Base-by-base conservation (phyloP, 2,113 vertebrate species). In the Brachypodius melanocephalos region DNA sequence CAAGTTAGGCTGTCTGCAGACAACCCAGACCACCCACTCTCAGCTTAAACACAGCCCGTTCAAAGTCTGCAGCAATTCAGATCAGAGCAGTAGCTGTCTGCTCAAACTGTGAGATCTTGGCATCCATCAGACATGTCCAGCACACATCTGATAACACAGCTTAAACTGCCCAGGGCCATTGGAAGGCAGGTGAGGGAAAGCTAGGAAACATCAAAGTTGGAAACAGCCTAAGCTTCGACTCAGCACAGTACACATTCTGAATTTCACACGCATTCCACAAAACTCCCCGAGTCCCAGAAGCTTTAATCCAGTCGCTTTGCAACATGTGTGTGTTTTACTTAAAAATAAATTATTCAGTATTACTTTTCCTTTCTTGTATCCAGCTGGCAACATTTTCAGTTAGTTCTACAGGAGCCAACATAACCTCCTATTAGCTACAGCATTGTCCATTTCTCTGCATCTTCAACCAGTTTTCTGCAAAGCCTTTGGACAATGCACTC, bases 11-110 rank as follows among this genome's bases (percentile, higher is more conserved):
- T 93, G 96, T 96, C 96, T 96, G 96, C 92, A 94, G 92, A 91
- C 94, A 83, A 19, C 57, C 61, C 82, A 92, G 97, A 96, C 97
- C 96, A 97, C 96, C 97, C 97, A 97, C 88, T 91, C 49, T 51
- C 85, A 93, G 82, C 88, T 95, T 67, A 85, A 84, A 75, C 85
- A 59, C 67, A 69, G 93, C 72, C 88, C 92, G 79, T 91, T 97
- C 92, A 95, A 97, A 96, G 94, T 72, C 93, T 93, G 63, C 86
- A 75, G 81, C 3, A 5, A 69, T 59, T 73, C 91, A 91, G 86
- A 96, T 95, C 93, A 96, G 96, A 94, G 84, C 74, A 58, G 78
- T 81, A 92, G 90, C 91, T 92, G 90, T 94, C 95, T 96, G 86
- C 84, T 88, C 72, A 58, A 54, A 79, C 89, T 48, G 73, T 74